These are phyloP conservation scores for Mionectes macconnelli DNA, from an alignment of 2,113 vertebrate genomes.

Conservation along the genomic window DNA sequence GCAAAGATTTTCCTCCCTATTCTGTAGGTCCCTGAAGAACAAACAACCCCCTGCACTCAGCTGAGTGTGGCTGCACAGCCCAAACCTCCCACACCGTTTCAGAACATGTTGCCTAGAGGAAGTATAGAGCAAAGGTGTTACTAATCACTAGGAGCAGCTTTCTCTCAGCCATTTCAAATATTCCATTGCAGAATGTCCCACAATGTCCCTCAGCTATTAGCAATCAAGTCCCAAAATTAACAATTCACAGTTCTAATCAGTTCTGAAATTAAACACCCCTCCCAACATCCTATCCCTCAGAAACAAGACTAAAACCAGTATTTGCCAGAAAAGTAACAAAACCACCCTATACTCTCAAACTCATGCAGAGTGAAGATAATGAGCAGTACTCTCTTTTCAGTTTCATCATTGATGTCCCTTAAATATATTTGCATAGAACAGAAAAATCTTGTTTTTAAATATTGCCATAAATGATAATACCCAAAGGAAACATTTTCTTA, in stretches of 20 bases:
- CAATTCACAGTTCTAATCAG: not conserved
- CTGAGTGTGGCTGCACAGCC: not conserved
- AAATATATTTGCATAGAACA: not conserved
- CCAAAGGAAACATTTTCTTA: not conserved
- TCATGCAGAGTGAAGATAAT: not conserved
- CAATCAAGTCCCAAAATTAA: not conserved
- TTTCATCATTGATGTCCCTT: not conserved
- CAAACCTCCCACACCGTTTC: not conserved
- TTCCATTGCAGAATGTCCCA: not conserved
- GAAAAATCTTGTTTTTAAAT: not conserved
- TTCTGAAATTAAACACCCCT: not conserved
- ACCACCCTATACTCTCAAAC: not conserved
- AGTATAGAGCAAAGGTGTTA: not conserved
- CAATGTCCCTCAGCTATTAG: not conserved
- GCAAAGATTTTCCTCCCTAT: not conserved
- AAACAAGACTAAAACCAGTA: not conserved
- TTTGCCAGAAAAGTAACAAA: not conserved
- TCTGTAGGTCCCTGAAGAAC: not conserved
- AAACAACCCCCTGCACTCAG: not conserved
- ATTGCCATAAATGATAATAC: not conserved
- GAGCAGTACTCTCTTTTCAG: not conserved
- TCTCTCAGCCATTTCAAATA: not conserved
- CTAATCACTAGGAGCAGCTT: not conserved
- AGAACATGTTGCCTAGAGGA: not conserved
- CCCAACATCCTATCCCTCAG: not conserved